Evolutionary conservation across 2,797 vertebrate genomes (phyloP).

Genomic region (Meriones psammophilus): DNA sequence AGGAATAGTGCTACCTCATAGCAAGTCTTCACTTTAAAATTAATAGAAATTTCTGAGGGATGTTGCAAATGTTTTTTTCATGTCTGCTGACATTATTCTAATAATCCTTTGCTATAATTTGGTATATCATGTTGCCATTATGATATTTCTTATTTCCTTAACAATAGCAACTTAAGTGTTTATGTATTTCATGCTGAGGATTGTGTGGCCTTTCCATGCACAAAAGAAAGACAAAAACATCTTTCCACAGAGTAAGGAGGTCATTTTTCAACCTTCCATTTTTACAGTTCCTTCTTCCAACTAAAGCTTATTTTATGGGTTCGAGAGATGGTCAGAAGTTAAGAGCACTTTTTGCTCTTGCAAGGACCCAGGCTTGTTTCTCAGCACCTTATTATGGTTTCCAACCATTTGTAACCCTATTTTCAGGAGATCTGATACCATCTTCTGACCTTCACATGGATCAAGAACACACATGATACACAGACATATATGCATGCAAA

Average conservation of each 20-base stretch:
- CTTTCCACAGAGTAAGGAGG: not conserved
- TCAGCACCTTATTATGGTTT: not conserved
- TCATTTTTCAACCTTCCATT: not conserved
- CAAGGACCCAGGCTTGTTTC: not conserved
- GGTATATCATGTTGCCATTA: not conserved
- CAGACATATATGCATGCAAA: not conserved
- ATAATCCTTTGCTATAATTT: not conserved
- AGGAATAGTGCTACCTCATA: too few relatives aligned
- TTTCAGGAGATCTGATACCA: not conserved
- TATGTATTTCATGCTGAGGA: not conserved
- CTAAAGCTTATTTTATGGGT: not conserved
- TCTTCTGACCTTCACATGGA: not conserved
- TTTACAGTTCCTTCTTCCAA: not conserved
- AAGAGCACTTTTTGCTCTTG: not conserved
- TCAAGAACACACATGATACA: not conserved
- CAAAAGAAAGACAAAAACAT: not conserved
- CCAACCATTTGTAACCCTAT: not conserved
- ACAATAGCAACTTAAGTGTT: not conserved
- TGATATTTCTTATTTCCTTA: not conserved
- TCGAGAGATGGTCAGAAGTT: not conserved
- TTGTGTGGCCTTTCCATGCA: not conserved
- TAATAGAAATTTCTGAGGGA: not conserved
- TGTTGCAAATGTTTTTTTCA: not conserved
- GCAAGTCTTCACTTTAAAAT: slow-evolving; percentile 17
- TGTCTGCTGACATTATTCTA: not conserved